Evolutionary conservation across 2,888 invertebrate genomes (phyloP), one percentile per base, ranked within the genome.

Genomic region (Serripes groenlandicus): DNA sequence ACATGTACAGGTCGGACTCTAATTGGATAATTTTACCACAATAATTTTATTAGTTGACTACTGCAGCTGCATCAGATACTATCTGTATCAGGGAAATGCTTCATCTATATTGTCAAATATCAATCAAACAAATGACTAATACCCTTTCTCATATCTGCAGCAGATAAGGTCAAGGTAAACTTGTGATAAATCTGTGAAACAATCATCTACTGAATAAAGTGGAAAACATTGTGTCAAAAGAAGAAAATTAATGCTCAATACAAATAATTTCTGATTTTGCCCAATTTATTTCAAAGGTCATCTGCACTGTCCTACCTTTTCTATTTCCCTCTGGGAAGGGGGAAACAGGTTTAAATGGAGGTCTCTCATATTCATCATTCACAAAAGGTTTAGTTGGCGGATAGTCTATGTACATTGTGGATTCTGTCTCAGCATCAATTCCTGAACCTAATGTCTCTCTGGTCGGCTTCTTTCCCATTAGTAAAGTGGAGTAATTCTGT

Each of bases 241-340:
- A 15, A 42, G 42, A 42, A 42, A 42, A n/a, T n/a, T n/a, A n/a
- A 42, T 42, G 42, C 42, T 42, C 9, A 42, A 11, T 42, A 42
- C 42, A 7, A 42, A 15, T 15, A 42, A 15, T 56, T 26, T 56
- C 56, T 56, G 11, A 9, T 56, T 56, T 56, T n/a, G 5, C 5
- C n/a, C 9, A 56, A 56, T 7, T 42, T 7, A 11, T 42, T 7
- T 42, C 42, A 42, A 42, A 42, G 15, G 42, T 7, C 42, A 11
- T 42, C n/a, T 56, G 9, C 56, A 5, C n/a, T 56, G n/a, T 7
- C 87, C 69, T 85, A 93, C 94, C 93, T 90, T 91, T 90, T 88
- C 93, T 90, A 81, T 93, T 93, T 76, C 90, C 92, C 81, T 93
- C 92, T 42, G 94, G 93, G 54, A 89, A 91, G 15, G 92, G 80